A percentile compares a stretch with the other conserved stretches of the same genome.
These are phyloP conservation scores for Platygyra sinensis DNA, from an alignment of 64 coral and sea anemone genomes.

Conservation along the genomic window DNA sequence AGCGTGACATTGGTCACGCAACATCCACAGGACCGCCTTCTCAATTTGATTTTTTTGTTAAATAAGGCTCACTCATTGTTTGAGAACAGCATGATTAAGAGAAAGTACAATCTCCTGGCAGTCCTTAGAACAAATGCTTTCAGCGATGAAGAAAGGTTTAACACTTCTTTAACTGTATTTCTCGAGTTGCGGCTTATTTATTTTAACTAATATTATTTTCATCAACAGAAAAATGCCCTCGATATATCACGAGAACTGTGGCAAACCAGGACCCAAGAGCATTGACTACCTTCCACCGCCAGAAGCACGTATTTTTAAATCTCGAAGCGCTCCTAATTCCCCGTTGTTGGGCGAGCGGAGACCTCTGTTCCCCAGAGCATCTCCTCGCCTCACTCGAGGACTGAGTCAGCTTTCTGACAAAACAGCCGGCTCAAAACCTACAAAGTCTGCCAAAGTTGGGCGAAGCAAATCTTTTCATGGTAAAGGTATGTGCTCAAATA, in stretches of 20 bases:
- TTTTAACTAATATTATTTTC: background rate
- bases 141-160: background rate
- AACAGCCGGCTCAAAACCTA: constrained; percentile 1
- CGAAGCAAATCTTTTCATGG: constrained; percentile 87
- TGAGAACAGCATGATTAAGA: background rate
- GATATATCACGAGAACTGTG: constrained; percentile 90
- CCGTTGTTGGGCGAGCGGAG: constrained; percentile 62
- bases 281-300: constrained; percentile 84
- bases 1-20: constrained; percentile 27
- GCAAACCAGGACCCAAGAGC: constrained; percentile 93
- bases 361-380: constrained; percentile 47
- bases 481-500: constrained; percentile 70
- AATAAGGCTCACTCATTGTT: background rate
- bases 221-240: constrained; percentile 92
- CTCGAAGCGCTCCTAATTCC: constrained; percentile 88
- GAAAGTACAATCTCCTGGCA: background rate
- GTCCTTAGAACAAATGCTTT: background rate
- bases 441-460: constrained; percentile 60
- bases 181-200: too few species aligned
- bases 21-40: background rate
- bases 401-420: constrained; percentile 37
- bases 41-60: background rate
- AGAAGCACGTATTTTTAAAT: constrained; percentile 84
- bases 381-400: constrained; percentile 55
- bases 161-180: background rate